phyloP scores from a whole-genome alignment of 2,113 vertebrate genomes.

The Irena cyanogastra region DNA sequence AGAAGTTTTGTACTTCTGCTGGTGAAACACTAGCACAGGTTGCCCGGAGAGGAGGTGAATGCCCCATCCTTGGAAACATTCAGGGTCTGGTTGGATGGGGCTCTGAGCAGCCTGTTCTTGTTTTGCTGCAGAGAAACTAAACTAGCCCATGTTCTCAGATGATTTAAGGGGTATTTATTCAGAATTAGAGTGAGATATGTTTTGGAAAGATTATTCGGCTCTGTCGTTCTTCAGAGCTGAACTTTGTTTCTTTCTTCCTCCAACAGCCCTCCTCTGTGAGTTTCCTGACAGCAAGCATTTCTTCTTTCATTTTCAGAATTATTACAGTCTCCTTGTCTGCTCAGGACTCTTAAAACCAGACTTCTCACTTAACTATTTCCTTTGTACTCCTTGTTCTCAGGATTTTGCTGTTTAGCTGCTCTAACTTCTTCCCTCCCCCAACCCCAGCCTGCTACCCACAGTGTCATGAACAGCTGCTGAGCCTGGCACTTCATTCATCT shows the following conservation, averaged over 20 bases:
- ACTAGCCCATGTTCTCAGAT: not conserved
- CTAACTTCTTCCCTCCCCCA: not conserved
- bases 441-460: accelerated
- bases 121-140: not conserved
- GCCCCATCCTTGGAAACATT: not conserved
- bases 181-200: not conserved
- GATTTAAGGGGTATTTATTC: not conserved
- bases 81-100: not conserved
- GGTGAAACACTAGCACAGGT: not conserved
- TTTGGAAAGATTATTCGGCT: too few relatives aligned
- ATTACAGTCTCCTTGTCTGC: not conserved
- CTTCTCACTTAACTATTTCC: not conserved
- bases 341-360: not conserved
- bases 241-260: not conserved
- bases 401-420: not conserved
- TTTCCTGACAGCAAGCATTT: not conserved
- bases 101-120: not conserved
- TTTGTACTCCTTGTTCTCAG: not conserved
- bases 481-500: not conserved
- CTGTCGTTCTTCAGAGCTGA: not conserved
- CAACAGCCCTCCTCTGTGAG: not conserved
- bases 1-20: not conserved
- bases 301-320: not conserved
- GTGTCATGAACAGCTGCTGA: not conserved
- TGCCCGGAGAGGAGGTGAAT: not conserved